A percentile compares a stretch with the other conserved stretches of the same genome.
Conservation (phyloP, 2,113 vertebrate genomes). For the Hydrolagus affinis region DNA sequence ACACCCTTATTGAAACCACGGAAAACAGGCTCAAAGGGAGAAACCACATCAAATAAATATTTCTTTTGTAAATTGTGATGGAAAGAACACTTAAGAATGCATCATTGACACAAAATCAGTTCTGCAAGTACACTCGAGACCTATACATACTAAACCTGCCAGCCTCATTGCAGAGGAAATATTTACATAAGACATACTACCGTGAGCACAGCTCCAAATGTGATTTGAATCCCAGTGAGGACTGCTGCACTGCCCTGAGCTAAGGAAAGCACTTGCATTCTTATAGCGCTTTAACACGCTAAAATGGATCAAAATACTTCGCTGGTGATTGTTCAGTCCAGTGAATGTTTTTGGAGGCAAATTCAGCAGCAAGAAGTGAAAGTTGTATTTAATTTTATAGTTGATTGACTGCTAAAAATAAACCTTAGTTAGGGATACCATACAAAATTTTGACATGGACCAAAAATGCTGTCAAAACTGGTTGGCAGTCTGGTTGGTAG, state of each 20-base stretch:
- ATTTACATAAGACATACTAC: background rate
- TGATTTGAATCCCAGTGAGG: background rate
- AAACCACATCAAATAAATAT: background rate
- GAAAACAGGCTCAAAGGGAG: background rate
- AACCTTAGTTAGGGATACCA: too few relatives aligned
- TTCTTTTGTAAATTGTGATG: constrained; percentile 15
- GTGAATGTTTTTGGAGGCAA: too few relatives aligned
- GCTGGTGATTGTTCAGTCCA: too few relatives aligned
- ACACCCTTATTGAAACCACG: background rate
- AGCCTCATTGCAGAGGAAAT: constrained; percentile 5
- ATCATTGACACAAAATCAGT: background rate
- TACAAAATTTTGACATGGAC: too few relatives aligned
- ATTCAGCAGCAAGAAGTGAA: too few relatives aligned
- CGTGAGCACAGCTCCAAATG: background rate
- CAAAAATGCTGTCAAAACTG: too few relatives aligned
- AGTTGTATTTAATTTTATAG: too few relatives aligned
- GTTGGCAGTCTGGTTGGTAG: too few relatives aligned
- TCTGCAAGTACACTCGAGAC: background rate
- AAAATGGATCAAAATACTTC: too few relatives aligned
- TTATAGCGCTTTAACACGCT: too few relatives aligned
- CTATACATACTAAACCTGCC: background rate
- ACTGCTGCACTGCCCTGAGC: background rate
- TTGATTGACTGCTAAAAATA: too few relatives aligned
- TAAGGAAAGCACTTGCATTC: background rate
- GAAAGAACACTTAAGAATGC: constrained; percentile 2